A percentile compares a stretch with the other conserved stretches of the same genome.
Evolutionary conservation across 2,113 vertebrate species (phyloP).

Genomic region (Macquaria australasica): DNA sequence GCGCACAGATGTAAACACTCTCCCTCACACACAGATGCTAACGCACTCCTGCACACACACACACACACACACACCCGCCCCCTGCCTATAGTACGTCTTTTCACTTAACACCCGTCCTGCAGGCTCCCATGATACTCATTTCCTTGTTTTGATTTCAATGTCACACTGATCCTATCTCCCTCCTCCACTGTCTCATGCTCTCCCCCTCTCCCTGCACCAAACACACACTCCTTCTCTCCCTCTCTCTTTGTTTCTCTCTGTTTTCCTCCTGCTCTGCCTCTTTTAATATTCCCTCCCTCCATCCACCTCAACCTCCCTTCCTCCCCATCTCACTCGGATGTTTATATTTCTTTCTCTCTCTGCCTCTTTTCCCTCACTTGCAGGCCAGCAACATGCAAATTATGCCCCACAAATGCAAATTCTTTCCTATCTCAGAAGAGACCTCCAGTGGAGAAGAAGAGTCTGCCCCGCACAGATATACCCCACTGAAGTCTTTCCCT

Average conservation of each 20-base stretch:
- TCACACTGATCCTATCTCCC: constrained; percentile 57
- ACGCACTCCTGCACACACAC: constrained; percentile 18
- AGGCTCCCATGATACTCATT: constrained; percentile 73
- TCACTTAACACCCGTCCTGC: constrained; percentile 66
- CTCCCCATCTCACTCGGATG: constrained; percentile 33
- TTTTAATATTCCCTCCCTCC: constrained; percentile 14
- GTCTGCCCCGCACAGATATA: constrained; percentile 28
- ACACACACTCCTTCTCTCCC: neutral
- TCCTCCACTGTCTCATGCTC: constrained; percentile 7
- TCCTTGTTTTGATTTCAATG: constrained; percentile 76
- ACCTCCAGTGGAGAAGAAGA: constrained; percentile 58
- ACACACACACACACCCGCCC: constrained; percentile 15
- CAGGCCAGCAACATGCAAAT: constrained; percentile 76
- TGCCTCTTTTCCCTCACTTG: constrained; percentile 13
- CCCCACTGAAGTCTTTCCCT: constrained; percentile 6
- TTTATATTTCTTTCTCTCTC: constrained; percentile 41
- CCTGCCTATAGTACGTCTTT: constrained; percentile 56
- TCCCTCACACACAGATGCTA: constrained; percentile 27
- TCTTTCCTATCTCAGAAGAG: constrained; percentile 55
- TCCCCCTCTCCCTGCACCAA: constrained; percentile 13
- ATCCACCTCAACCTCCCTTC: constrained; percentile 19
- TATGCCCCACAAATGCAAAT: constrained; percentile 79
- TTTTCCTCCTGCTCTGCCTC: constrained; percentile 13
- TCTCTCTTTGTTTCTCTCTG: constrained; percentile 1
- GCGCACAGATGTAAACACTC: constrained; percentile 66